Conservation (phyloP, 1,140 invertebrate species). For the Theocolax elegans region DNA sequence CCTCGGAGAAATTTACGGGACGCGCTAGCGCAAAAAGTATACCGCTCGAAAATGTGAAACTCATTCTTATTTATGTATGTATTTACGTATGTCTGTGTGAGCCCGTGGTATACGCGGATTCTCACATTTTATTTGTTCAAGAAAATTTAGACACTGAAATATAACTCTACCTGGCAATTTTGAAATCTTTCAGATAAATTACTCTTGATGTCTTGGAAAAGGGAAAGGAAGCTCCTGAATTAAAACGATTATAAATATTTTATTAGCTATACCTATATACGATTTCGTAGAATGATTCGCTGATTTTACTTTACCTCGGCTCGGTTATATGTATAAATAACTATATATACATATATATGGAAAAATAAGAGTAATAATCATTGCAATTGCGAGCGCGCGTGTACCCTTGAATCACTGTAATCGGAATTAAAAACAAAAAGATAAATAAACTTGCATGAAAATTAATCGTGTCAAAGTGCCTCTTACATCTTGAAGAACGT, state of each 20-base stretch:
- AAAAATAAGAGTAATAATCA: too few species aligned
- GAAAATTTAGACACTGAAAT: background rate
- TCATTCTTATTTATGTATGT: background rate
- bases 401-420: too few species aligned
- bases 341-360: too few species aligned
- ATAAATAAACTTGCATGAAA: background rate
- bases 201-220: too few species aligned
- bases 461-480: background rate
- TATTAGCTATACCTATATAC: too few species aligned
- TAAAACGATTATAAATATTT: background rate
- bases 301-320: too few species aligned
- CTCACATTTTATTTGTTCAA: too few species aligned
- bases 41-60: conserved; percentile 25
- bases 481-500: background rate
- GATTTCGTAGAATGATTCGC: too few species aligned
- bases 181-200: too few species aligned
- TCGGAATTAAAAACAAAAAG: too few species aligned
- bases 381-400: too few species aligned
- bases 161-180: background rate
- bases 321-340: too few species aligned
- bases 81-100: background rate
- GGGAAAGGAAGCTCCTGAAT: background rate
- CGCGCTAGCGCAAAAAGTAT: conserved; percentile 21
- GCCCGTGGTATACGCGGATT: background rate
- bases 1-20: conserved; percentile 28